Evolutionary conservation across 1,140 invertebrate genomes (phyloP).

Genomic region (Drosophila parabipectinata): DNA sequence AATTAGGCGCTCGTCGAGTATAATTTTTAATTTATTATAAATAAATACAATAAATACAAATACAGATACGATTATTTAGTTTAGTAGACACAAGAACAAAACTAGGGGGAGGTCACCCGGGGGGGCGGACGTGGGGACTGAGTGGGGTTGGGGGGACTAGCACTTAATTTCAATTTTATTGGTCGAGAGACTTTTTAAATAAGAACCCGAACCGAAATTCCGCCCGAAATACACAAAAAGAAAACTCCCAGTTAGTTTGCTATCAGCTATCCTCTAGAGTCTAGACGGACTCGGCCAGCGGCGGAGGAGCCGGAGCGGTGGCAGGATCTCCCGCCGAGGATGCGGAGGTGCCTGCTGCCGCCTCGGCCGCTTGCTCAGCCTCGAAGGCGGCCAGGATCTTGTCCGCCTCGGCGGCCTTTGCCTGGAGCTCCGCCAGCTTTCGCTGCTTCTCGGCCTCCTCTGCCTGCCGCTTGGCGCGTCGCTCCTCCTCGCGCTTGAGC

Average conservation of each 20-base stretch:
- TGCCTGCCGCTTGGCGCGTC: conserved; percentile 57
- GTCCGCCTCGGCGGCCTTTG: conserved; percentile 66
- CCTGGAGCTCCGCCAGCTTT: conserved; percentile 50
- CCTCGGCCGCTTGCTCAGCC: conserved; percentile 10
- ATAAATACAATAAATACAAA: conserved; percentile 71
- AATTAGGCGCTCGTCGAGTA: conserved; percentile 37
- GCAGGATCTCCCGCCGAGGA: not conserved
- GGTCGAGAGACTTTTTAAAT: not conserved
- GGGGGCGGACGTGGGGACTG: conserved; percentile 13
- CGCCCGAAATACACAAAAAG: not conserved
- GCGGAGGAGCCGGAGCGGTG: conserved; percentile 14
- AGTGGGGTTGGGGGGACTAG: not conserved
- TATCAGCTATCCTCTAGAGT: not conserved
- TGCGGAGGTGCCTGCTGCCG: conserved; percentile 11
- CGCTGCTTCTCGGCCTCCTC: conserved; percentile 64
- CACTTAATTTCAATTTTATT: not conserved
- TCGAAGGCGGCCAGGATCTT: conserved; percentile 53
- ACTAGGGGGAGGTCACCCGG: conserved; percentile 22
- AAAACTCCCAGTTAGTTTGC: conserved; percentile 1
- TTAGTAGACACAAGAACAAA: conserved; percentile 45
- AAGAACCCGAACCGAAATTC: not conserved
- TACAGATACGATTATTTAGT: conserved; percentile 60
- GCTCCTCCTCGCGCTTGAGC: conserved; percentile 57
- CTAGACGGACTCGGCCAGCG: conserved; percentile 47
- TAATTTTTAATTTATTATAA: conserved; percentile 77